Base-by-base conservation (phyloP, 2,113 vertebrate species). In the Choloepus hoffmanni region DNA sequence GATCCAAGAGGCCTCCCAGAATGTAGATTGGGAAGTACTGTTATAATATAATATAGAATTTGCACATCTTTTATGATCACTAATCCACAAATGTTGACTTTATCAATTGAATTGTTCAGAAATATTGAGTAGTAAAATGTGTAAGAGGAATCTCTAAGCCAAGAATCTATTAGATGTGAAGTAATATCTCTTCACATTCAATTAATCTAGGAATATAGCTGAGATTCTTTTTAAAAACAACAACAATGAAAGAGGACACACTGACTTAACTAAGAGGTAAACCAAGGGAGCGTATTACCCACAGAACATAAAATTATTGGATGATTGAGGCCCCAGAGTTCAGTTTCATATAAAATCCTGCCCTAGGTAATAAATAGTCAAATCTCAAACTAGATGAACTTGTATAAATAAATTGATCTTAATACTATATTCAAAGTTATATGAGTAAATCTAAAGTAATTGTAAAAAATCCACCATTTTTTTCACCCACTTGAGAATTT, bases 351-450 rank as follows among this genome's bases (percentile, higher is more conserved):
- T 63, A 65, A 88, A 82, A 72, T 36, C 15, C 12, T 67, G 5
- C 21, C 13, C 28, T 55, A 4, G 18, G 50, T 28, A 85, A 60
- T 53, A 77, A 67, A 45, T 3, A 45, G 43, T 5, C 13, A 70
- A 94, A 65, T 84, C 73, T 45, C 26, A 74, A 78, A 2, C 83
- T 58, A 62, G 21, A 33, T 58, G 48, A 65, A 85, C 28, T 26
- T 95, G 81, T 55, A 50, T 26, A 95, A 92, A 79, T 70, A 86
- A 73, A 53, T 85, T 58, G 7, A 83, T 73, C 23, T 65, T 85
- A 73, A 63, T 43, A 78, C 1, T 78, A 55, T 58, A 89, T 68
- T 86, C 36, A 92, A 86, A 48, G 23, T 93, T 73, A 26, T 68
- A 84, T 28, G 7, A 43, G 1, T 28, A 94, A 81, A 79, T 40